Base-by-base conservation (phyloP, 1,140 invertebrate genomes). In the Pseudachorutes palmiensis region DNA sequence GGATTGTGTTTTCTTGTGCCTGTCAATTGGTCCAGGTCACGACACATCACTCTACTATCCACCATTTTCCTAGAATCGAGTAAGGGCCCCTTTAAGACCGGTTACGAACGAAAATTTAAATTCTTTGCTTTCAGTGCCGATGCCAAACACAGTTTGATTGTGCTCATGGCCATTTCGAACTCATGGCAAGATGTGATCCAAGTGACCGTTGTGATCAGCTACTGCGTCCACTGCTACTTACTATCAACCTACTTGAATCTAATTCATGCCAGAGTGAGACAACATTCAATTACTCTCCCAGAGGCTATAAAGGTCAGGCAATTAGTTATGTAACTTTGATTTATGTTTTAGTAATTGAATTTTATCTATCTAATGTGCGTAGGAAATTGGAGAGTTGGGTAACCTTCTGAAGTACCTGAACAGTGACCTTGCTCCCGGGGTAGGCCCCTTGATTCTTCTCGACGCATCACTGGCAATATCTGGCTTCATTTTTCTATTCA, bases 281-380 rank as follows among this genome's bases (percentile, higher is more conserved):
- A 89, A 75, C 83, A 87, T 73, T 84, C 84, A 41, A 82, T 88
- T 26, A 80, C 85, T 32, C 81, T 86, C 0, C 76, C 87, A 16
- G 86, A 88, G 70, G 90, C 88, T 87, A 89, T 90, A 84, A 83
- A 85, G 73, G 88, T 87, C 77, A n/a, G n/a, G n/a, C n/a, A 78
- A 79, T 78, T 66, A 67, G 41, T 62, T 19, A 45, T 12, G 19
- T 45, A 45, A 5, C 51, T 55, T 24, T 12, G 51, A 55, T 55
- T 55, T 55, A 14, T 55, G 9, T 24, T 33, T 36, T 49, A 49
- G 48, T n/a, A 29, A 24, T 28, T n/a, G 31, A 59, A 65, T 31
- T 36, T 12, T 36, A 61, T 64, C 63, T 26, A 57, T n/a, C 24
- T 19, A 45, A 12, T 14, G 5, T 55, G 24, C 74, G 49, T 69